Percentiles rank a stretch among this genome's conserved stretches.
Conservation (phyloP, 2,888 invertebrate species). For the Lobophora halterata region DNA sequence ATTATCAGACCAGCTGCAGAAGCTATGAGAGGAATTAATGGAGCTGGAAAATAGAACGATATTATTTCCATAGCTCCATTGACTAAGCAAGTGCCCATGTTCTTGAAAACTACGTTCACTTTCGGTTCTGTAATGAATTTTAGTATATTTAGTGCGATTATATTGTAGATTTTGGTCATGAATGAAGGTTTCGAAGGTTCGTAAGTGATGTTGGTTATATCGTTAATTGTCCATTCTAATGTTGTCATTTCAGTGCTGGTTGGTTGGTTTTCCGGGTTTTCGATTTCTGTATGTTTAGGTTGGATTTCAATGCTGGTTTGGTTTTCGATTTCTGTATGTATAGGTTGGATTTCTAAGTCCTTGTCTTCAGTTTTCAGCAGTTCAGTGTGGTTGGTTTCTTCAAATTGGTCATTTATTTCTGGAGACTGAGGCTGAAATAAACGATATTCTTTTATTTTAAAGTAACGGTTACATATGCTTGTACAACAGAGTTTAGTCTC, state of each 20-base stretch:
- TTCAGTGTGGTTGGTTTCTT: slow-evolving; percentile 24
- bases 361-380: slow-evolving; percentile 3
- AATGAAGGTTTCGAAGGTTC: slow-evolving; percentile 14
- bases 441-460: no score
- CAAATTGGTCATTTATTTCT: slow-evolving; percentile 54
- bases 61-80: slow-evolving; percentile 69
- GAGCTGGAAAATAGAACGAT: slow-evolving; percentile 61
- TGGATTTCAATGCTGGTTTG: slow-evolving; percentile 1
- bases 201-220: slow-evolving; percentile 5
- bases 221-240: neutral
- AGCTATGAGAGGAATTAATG: slow-evolving; percentile 65
- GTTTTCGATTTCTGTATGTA: slow-evolving; percentile 9
- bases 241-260: slow-evolving; percentile 1
- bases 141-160: slow-evolving; percentile 42
- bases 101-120: slow-evolving; percentile 53
- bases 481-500: no score
- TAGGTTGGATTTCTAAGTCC: neutral
- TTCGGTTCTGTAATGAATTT: slow-evolving; percentile 48
- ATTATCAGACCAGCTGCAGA: slow-evolving; percentile 65
- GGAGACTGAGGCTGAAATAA: slow-evolving; percentile 48
- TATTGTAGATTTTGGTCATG: slow-evolving; percentile 37
- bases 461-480: no score
- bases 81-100: slow-evolving; percentile 64
- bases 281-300: slow-evolving; percentile 1
- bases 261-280: slow-evolving; percentile 6